A percentile compares a stretch with the other conserved stretches of the same genome.
Evolutionary conservation across 2,888 invertebrate genomes (phyloP).

Genomic region (Malacosoma neustria): DNA sequence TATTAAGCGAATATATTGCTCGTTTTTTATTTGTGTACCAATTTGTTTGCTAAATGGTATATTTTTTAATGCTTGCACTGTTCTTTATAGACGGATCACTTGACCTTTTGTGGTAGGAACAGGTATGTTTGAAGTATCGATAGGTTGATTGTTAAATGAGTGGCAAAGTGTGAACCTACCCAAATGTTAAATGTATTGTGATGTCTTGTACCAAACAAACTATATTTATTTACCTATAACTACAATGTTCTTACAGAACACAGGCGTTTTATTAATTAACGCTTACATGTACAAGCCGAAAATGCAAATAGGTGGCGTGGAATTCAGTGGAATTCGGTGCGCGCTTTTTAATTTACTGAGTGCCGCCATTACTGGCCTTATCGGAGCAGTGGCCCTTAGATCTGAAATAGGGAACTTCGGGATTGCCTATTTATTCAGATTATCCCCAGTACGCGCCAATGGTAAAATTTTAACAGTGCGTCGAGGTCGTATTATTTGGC

Average conservation of each 20-base stretch:
- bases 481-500: constrained; percentile 39
- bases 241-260: background rate
- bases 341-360: constrained; percentile 59
- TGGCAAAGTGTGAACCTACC: no score
- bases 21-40: no score
- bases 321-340: constrained; percentile 35
- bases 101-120: no score
- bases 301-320: constrained; percentile 40
- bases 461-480: constrained; percentile 38
- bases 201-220: no score
- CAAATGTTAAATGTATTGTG: no score
- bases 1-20: no score
- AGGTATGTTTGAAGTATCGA: no score
- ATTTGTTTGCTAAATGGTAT: no score
- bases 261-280: background rate
- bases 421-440: constrained; percentile 49
- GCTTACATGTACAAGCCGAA: constrained; percentile 14
- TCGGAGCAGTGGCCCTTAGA: constrained; percentile 41
- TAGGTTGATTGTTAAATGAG: no score
- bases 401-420: constrained; percentile 44
- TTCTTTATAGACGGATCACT: no score
- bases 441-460: constrained; percentile 38
- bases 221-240: background rate
- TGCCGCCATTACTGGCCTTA: constrained; percentile 47
- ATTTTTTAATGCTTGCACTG: no score